Percentiles rank a stretch among this genome's conserved stretches.
Evolutionary conservation across 2,113 vertebrate genomes (phyloP).

Genomic region (Gymnogyps californianus): DNA sequence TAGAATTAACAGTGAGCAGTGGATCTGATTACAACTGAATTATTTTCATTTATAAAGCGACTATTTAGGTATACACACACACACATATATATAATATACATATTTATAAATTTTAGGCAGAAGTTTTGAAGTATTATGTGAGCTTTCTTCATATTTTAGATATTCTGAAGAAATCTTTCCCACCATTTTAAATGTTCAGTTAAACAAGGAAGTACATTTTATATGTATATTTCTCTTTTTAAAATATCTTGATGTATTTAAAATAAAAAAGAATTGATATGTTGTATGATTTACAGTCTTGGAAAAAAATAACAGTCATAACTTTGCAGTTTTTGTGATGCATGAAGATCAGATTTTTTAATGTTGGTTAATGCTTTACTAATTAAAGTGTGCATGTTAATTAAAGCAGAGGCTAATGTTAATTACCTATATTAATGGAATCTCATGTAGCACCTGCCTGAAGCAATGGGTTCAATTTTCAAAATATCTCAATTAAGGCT

Average conservation of each 20-base stretch:
- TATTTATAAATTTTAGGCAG: not conserved
- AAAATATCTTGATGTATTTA: conserved; percentile 29
- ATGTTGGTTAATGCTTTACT: conserved; percentile 94
- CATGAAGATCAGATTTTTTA: conserved; percentile 92
- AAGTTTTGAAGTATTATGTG: not conserved
- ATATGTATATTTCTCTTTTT: conserved; percentile 11
- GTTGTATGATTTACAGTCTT: conserved; percentile 75
- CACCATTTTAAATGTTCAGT: not conserved
- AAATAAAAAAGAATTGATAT: conserved; percentile 50
- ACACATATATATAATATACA: not conserved
- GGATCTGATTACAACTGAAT: not conserved
- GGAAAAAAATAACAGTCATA: conserved; percentile 79
- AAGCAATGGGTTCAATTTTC: conserved; percentile 91
- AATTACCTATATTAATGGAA: conserved; percentile 98
- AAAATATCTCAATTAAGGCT: conserved; percentile 94
- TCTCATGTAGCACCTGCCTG: conserved; percentile 94
- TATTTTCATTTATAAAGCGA: not conserved
- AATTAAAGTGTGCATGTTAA: conserved; percentile 98
- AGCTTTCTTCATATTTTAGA: not conserved
- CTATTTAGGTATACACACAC: not conserved
- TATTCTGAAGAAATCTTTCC: not conserved
- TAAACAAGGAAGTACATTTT: not conserved
- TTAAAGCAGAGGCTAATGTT: conserved; percentile 97
- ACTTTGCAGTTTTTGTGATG: conserved; percentile 80
- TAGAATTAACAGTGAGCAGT: not conserved